Evolutionary conservation across 2,797 vertebrate genomes (phyloP), one percentile per base, ranked within the genome.

Genomic region (Buphagus erythrorhynchus): DNA sequence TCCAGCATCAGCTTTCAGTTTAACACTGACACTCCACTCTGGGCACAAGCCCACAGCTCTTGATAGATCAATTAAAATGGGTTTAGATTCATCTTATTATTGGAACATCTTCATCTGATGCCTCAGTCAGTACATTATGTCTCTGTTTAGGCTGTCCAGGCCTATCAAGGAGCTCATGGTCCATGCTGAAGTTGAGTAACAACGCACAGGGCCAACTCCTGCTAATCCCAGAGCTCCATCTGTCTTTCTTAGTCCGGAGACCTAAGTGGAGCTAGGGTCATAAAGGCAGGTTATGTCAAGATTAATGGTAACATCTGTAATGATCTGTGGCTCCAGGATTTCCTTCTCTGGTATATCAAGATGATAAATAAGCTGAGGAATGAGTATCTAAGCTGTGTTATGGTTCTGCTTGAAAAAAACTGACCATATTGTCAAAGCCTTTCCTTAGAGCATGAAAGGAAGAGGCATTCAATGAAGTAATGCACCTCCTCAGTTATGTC

Each of bases 241-340:
- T 36, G 7, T 26, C 22, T 73, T 49, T 66, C 52, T n/a, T 59
- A 55, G 36, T 42, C 28, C 4, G 12, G 28, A 84, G 24, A 43
- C 7, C n/a, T 40, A 17, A 40, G 21, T 13, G 38, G 35, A 79
- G 22, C 22, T 75, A 16, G 26, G 24, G 15, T 83, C 7, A 71
- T 29, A 54, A 55, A 33, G 11, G 6, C 0, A 0, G 11, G 26
- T 63, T 65, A 57, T 11, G 1, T 69, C n/a, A 46, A 73, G 40
- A 69, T 58, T 74, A 28, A 9, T 67, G 36, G 48, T 40, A 77
- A 67, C 1, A 4, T 36, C 43, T 73, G 10, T 10, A 55, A 76
- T 21, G 13, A 52, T 25, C 21, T 45, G 12, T 15, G 28, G 9
- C 42, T 79, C 46, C 48, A 93, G 33, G 6, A 51, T 73, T 73